Evolutionary conservation across 2,797 vertebrate species (phyloP).

Genomic region (Phylloscopus collybita): DNA sequence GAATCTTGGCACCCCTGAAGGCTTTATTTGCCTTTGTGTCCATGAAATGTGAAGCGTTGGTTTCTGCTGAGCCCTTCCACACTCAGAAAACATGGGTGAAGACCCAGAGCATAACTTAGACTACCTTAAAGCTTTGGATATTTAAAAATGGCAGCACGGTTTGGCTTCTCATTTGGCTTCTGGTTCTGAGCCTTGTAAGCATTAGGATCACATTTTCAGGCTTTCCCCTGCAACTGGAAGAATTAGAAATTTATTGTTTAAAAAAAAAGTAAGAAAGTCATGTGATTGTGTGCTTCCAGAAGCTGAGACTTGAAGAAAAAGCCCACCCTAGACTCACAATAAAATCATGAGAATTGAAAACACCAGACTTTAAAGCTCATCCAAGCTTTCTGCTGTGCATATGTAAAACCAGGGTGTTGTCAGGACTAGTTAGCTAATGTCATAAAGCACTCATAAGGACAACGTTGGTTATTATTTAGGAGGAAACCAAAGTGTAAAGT

Average conservation of each 20-base stretch:
- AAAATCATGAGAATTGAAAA: slow-evolving; percentile 56
- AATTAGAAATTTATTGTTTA: slow-evolving; percentile 3
- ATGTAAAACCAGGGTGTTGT: slow-evolving; percentile 62
- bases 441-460: slow-evolving; percentile 62
- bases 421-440: slow-evolving; percentile 51
- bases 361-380: slow-evolving; percentile 37
- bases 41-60: neutral
- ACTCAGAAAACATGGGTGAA: neutral
- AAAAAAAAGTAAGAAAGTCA: neutral
- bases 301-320: slow-evolving; percentile 41
- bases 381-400: slow-evolving; percentile 58
- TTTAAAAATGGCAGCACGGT: neutral
- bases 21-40: neutral
- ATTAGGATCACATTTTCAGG: neutral
- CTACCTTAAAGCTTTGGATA: neutral
- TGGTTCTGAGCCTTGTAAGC: neutral
- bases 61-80: neutral
- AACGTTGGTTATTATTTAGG: slow-evolving; percentile 58
- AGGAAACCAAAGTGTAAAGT: slow-evolving; percentile 68
- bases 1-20: neutral
- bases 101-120: neutral
- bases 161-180: neutral
- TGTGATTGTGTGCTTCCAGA: slow-evolving; percentile 38
- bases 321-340: slow-evolving; percentile 47
- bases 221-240: neutral